A percentile compares a stretch with the other conserved stretches of the same genome.
Conservation (phyloP, 2,113 vertebrate species). For the Dromiciops gliroides region DNA sequence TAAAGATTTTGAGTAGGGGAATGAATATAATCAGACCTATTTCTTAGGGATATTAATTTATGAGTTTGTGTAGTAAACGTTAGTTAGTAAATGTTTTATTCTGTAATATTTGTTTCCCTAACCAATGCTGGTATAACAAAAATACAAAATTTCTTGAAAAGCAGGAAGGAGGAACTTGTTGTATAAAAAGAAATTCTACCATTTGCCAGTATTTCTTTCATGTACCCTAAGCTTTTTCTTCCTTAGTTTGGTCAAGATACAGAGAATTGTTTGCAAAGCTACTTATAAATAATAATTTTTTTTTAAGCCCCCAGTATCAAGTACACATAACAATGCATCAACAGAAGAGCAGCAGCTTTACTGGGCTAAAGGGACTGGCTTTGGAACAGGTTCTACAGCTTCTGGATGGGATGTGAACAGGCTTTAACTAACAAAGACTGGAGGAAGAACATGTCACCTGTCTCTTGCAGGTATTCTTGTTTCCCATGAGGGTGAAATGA, state of each 20-base stretch:
- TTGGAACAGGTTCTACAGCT: conserved; percentile 97
- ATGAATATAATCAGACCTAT: background rate
- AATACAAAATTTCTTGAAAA: conserved; percentile 12
- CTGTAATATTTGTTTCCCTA: background rate
- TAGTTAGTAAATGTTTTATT: background rate
- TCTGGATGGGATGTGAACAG: conserved; percentile 99
- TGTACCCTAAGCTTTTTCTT: background rate
- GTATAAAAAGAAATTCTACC: background rate
- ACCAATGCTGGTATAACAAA: background rate
- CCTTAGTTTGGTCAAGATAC: conserved; percentile 1
- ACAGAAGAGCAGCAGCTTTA: conserved; percentile 98
- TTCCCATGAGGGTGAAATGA: background rate
- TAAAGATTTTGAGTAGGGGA: background rate
- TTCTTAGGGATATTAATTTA: background rate
- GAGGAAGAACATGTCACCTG: conserved; percentile 99
- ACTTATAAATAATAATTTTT: background rate
- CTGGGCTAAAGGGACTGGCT: conserved; percentile 99
- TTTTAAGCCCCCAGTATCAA: conserved; percentile 92
- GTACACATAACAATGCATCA: conserved; percentile 90
- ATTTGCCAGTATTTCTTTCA: background rate
- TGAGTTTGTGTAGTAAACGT: background rate
- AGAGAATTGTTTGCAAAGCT: background rate
- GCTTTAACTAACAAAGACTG: conserved; percentile 97
- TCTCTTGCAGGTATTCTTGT: conserved; percentile 90
- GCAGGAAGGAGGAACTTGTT: background rate